Evolutionary conservation across 2,888 invertebrate species (phyloP).

Genomic region (Isotomurus palustris): DNA sequence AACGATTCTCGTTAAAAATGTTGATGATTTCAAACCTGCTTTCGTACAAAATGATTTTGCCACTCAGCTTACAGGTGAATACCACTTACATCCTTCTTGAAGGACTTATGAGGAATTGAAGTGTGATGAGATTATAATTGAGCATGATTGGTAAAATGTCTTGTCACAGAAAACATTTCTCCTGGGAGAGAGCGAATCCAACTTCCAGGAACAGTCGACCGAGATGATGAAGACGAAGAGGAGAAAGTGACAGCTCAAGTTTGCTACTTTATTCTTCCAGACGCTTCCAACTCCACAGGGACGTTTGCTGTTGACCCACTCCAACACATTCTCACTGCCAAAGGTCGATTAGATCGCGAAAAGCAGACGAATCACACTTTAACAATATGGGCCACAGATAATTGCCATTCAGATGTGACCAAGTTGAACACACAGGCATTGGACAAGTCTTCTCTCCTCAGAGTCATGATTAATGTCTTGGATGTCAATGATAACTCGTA

Average conservation of each 20-base stretch:
- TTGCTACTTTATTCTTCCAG: slow-evolving; percentile 88
- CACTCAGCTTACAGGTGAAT: slow-evolving; percentile 66
- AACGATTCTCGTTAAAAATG: slow-evolving; percentile 79
- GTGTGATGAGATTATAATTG: not conserved
- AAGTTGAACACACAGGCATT: slow-evolving; percentile 18
- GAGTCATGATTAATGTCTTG: slow-evolving; percentile 64
- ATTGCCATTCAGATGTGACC: slow-evolving; percentile 56
- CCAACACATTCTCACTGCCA: slow-evolving; percentile 62
- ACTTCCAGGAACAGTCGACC: slow-evolving; percentile 76
- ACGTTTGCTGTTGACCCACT: slow-evolving; percentile 67
- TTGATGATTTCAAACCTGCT: slow-evolving; percentile 83
- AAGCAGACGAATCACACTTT: slow-evolving; percentile 62
- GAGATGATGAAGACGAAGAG: slow-evolving; percentile 75
- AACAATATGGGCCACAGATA: slow-evolving; percentile 75
- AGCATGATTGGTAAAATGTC: not conserved
- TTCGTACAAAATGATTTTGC: slow-evolving; percentile 68
- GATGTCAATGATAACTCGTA: slow-evolving; percentile 80
- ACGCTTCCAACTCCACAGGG: slow-evolving; percentile 62
- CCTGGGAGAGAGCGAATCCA: slow-evolving; percentile 64
- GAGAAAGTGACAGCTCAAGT: slow-evolving; percentile 71
- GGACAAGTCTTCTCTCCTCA: slow-evolving; percentile 53
- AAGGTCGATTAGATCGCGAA: slow-evolving; percentile 69
- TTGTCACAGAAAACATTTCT: slow-evolving; percentile 56
- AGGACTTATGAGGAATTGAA: not conserved
- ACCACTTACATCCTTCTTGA: not conserved